Base-by-base conservation (phyloP, 1,140 invertebrate genomes). In the Dolichoris vasculosae region DNA sequence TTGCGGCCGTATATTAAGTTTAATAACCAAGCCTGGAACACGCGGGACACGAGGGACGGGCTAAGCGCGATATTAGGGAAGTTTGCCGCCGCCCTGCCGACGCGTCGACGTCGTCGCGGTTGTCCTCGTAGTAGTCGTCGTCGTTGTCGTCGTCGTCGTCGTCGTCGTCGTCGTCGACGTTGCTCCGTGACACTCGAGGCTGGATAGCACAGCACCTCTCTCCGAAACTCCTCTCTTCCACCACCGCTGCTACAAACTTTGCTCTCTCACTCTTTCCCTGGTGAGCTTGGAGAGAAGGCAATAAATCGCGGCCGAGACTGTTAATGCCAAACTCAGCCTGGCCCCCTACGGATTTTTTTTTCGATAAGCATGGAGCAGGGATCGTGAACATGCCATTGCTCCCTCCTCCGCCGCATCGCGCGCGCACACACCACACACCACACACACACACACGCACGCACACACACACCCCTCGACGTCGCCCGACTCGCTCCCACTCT, bases 1-100 rank as follows among this genome's bases (percentile, higher is more conserved):
- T 93, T 92, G 92, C 91, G 80, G 89, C 90, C 89, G 89, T 93
- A 93, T 93, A 92, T 92, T 91, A 92, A 92, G 90, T 92, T 93
- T 92, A 91, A 92, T 92, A 92, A 88, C 90, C 90, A n/a, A 51
- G 90, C 86, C 87, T 82, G 80, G 59, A 87, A 88, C 75, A 80
- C 83, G 69, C 73, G 55, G 46, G 67, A 55, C 17, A 32, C 75
- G 79, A 77, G 71, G 48, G 82, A 2, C 35, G 80, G 75, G 64
- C 35, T 64, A n/a, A 1, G 30, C 13, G 79, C 59, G 87, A 91
- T 91, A 92, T 92, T 92, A 88, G 90, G 89, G 86, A 93, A 92
- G 88, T 91, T 92, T 89, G 88, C 84, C 64, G 86, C 9, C 67
- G 26, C 32, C 30, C n/a, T 38, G 43, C 48, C 8, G n/a, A 30